A percentile compares a stretch with the other conserved stretches of the same genome.
Conservation (phyloP, 2,888 invertebrate genomes). For the Phytoseiulus persimilis region DNA sequence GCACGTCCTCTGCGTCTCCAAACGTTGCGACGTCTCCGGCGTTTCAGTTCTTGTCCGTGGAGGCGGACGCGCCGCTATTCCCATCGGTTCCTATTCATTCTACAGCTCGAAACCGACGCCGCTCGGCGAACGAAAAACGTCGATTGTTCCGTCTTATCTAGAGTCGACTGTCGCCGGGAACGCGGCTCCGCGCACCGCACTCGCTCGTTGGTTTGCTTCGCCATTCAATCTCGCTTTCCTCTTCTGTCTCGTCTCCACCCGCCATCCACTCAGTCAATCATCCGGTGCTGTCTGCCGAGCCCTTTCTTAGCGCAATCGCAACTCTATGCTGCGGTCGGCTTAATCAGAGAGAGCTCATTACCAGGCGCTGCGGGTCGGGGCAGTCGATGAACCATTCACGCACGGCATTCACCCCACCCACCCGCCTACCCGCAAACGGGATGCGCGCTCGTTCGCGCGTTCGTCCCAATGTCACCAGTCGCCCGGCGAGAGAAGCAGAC, state of each 20-base stretch:
- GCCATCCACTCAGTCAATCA: neutral
- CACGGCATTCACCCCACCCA: neutral
- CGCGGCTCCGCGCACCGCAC: neutral
- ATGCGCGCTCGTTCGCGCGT: neutral
- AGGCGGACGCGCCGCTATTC: neutral
- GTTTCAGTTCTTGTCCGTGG: neutral
- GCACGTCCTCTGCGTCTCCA: too few relatives aligned
- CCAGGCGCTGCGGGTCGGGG: neutral
- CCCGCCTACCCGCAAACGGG: neutral
- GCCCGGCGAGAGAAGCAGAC: neutral
- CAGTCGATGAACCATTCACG: neutral
- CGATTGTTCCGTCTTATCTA: neutral
- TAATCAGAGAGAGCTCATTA: conserved; percentile 5
- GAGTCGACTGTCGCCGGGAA: neutral
- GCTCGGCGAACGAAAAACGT: neutral
- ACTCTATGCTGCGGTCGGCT: neutral
- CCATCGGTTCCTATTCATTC: neutral
- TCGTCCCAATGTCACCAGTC: neutral
- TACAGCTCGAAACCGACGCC: too few relatives aligned
- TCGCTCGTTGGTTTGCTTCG: neutral
- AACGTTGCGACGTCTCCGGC: neutral
- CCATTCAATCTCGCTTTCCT: too few relatives aligned
- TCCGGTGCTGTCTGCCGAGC: neutral
- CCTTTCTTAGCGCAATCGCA: neutral
- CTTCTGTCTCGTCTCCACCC: too few relatives aligned